Base-by-base conservation (phyloP, 1,140 invertebrate genomes). In the Diachasma alloeum region DNA sequence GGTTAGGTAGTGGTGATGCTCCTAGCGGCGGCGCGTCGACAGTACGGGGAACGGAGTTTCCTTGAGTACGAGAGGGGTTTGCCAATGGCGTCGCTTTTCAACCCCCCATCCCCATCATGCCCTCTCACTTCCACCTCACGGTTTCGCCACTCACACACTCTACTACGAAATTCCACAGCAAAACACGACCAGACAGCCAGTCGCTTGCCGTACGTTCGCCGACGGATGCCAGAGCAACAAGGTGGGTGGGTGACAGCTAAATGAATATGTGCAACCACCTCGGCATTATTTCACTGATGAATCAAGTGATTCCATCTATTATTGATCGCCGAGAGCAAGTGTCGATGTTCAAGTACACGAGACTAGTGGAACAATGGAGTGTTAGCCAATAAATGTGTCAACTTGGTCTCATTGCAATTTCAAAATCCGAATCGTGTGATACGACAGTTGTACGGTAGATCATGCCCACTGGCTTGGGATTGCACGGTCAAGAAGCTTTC, bases 191-290 rank as follows among this genome's bases (percentile, higher is more conserved):
- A 85, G 86, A 86, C 87, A 84, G 83, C 81, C 87, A 89, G 88
- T 89, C 87, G 88, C 84, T 87, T 83, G 87, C 83, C 86, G 87
- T 88, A 86, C 87, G 88, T 84, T 88, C 83, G 84, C 83, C 87
- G 85, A 86, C 82, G 87, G 85, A 81, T 80, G 80, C 77, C 77
- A 71, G 37, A 44, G 72, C 44, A 63, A 63, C 59, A 63, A 63
- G 48, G n/a, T 56, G 15, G 48, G 48, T 56, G 48, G 4, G n/a
- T 17, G 39, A 42, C 39, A 42, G 69, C 70, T 80, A 42, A 53
- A 82, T 81, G 76, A 82, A 24, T 72, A 76, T 46, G 79, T 74
- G 4, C n/a, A 48, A 48, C 44, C 44, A 17, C 11, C n/a, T 48
- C 9, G 44, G 17, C 9, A 56, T 9, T 19, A 56, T 22, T 22